A percentile compares a stretch with the other conserved stretches of the same genome.
phyloP scores from a whole-genome alignment of 2,888 invertebrate genomes.

The Atethmia centrago region DNA sequence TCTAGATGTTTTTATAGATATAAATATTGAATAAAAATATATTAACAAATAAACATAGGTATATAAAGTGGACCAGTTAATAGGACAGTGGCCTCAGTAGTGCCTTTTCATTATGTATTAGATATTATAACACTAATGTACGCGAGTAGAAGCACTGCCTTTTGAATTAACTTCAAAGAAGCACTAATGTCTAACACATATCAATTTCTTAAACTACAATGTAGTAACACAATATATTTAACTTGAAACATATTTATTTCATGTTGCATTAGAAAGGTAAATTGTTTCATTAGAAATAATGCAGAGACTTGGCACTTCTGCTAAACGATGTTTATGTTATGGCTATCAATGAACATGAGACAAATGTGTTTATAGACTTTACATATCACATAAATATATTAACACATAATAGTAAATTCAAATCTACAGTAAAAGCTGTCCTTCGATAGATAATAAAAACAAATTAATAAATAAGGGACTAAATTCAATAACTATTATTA shows the following conservation, averaged over 20 bases:
- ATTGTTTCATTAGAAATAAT: neutral
- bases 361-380: slow-evolving; percentile 35
- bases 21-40: slow-evolving; percentile 38
- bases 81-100: slow-evolving; percentile 89
- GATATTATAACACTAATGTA: slow-evolving; percentile 68
- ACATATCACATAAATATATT: slow-evolving; percentile 54
- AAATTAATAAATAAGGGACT: slow-evolving; percentile 30
- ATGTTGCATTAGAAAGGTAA: neutral
- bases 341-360: neutral
- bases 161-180: slow-evolving; percentile 64
- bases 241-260: slow-evolving; percentile 39
- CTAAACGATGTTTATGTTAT: neutral
- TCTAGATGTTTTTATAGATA: slow-evolving; percentile 48
- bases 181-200: slow-evolving; percentile 69
- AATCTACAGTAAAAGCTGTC: slow-evolving; percentile 15
- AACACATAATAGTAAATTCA: slow-evolving; percentile 16
- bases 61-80: slow-evolving; percentile 84
- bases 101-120: slow-evolving; percentile 84
- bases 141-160: slow-evolving; percentile 79
- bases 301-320: neutral
- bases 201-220: slow-evolving; percentile 55
- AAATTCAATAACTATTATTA: slow-evolving; percentile 39
- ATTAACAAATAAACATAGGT: slow-evolving; percentile 56
- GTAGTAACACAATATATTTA: slow-evolving; percentile 27
- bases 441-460: slow-evolving; percentile 26